Evolutionary conservation across 2,888 invertebrate genomes (phyloP).

Genomic region (Drepanosiphum platanoidis): DNA sequence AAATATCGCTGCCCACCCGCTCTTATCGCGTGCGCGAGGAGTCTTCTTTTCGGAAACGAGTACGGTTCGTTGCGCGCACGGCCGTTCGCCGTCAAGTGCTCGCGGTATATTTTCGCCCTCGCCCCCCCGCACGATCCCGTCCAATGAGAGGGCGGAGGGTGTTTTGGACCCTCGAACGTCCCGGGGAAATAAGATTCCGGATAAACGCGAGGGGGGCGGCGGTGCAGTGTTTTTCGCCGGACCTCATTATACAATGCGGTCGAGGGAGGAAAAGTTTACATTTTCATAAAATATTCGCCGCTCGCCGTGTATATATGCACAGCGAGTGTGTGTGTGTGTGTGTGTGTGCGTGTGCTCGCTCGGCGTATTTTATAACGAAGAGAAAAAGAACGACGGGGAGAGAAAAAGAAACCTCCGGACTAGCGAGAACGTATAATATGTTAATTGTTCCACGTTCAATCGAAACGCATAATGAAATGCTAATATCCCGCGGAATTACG

Average conservation of each 20-base stretch:
- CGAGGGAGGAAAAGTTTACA: conserved; percentile 41
- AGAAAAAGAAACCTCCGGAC: background rate
- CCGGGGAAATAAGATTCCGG: conserved; percentile 29
- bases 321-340: background rate
- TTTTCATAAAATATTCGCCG: conserved; percentile 59
- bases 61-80: conserved; percentile 50
- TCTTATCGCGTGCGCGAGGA: background rate
- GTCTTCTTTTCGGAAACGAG: conserved; percentile 22
- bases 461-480: conserved; percentile 55
- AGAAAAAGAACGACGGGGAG: background rate
- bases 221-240: background rate
- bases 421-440: conserved; percentile 34
- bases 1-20: conserved; percentile 4
- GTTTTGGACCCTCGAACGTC: conserved; percentile 34
- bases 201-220: background rate
- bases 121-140: background rate
- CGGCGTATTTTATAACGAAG: background rate
- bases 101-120: conserved; percentile 23
- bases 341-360: background rate
- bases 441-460: conserved; percentile 58
- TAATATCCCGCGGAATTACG: conserved; percentile 47
- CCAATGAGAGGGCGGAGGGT: background rate
- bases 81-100: conserved; percentile 38
- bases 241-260: conserved; percentile 30
- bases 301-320: background rate